These are phyloP conservation scores for Luscinia luscinia DNA, from an alignment of 2,797 vertebrate genomes.

Conservation along the genomic window DNA sequence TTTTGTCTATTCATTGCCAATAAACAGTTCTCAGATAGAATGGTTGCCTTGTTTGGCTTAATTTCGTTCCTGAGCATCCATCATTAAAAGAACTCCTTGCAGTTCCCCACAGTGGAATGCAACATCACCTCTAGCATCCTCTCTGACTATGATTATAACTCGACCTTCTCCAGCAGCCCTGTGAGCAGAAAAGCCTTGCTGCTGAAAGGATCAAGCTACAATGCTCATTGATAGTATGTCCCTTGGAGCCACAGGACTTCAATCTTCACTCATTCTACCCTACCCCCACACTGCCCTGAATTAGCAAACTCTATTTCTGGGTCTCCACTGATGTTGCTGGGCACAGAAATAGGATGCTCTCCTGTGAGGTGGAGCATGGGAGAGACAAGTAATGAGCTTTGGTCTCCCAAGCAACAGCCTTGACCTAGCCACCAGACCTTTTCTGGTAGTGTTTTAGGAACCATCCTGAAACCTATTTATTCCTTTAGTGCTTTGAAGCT, in stretches of 20 bases:
- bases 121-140: not conserved
- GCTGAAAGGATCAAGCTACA: not conserved
- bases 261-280: not conserved
- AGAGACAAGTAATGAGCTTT: not conserved
- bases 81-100: not conserved
- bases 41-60: not conserved
- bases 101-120: rapidly evolving
- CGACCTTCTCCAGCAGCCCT: rapidly evolving
- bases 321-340: not conserved
- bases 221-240: not conserved
- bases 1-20: not conserved
- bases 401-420: not conserved
- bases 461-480: not conserved
- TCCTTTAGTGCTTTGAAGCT: not conserved
- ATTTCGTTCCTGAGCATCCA: rapidly evolving
- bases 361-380: not conserved
- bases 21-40: not conserved
- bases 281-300: not conserved
- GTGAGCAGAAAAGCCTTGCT: not conserved
- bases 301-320: not conserved
- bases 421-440: not conserved
- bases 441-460: not conserved
- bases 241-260: not conserved
- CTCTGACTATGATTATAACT: not conserved
- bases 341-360: not conserved